Evolutionary conservation across 2,888 invertebrate species (phyloP).

Genomic region (Zygaena filipendulae): DNA sequence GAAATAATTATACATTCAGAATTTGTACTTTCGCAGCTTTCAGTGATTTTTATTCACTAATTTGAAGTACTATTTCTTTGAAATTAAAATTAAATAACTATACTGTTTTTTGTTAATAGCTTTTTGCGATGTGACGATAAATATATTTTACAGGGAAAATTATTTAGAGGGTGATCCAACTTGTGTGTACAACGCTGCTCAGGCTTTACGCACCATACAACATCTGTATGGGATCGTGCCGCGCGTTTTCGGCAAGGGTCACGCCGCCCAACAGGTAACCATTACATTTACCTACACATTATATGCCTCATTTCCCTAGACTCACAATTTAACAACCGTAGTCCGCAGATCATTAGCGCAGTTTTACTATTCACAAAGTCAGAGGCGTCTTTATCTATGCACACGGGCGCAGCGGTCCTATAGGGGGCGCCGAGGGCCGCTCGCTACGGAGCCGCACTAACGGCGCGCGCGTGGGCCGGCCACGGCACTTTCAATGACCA

Average conservation of each 20-base stretch:
- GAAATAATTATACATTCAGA: too few relatives aligned
- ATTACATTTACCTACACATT: not conserved
- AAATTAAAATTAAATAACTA: too few relatives aligned
- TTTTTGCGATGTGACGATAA: too few relatives aligned
- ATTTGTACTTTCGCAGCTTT: too few relatives aligned
- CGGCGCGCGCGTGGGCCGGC: too few relatives aligned
- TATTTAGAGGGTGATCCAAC: slow-evolving; percentile 91
- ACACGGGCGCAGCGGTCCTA: too few relatives aligned
- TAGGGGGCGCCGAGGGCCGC: too few relatives aligned
- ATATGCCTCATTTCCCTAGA: not conserved
- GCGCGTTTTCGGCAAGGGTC: slow-evolving; percentile 89
- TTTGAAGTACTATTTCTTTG: not conserved
- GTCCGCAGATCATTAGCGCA: too few relatives aligned
- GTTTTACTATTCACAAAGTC: not conserved
- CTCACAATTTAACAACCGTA: not conserved
- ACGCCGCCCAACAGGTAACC: slow-evolving; percentile 78
- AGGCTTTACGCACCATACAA: slow-evolving; percentile 87
- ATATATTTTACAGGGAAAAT: slow-evolving; percentile 74
- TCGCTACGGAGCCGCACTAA: too few relatives aligned
- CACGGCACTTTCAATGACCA: too few relatives aligned
- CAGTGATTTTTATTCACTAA: not conserved
- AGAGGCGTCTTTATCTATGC: too few relatives aligned
- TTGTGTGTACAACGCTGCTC: slow-evolving; percentile 86
- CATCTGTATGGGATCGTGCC: slow-evolving; percentile 90
- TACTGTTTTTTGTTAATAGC: too few relatives aligned